Conservation (phyloP, 1,140 invertebrate genomes). For the Varroa destructor region DNA sequence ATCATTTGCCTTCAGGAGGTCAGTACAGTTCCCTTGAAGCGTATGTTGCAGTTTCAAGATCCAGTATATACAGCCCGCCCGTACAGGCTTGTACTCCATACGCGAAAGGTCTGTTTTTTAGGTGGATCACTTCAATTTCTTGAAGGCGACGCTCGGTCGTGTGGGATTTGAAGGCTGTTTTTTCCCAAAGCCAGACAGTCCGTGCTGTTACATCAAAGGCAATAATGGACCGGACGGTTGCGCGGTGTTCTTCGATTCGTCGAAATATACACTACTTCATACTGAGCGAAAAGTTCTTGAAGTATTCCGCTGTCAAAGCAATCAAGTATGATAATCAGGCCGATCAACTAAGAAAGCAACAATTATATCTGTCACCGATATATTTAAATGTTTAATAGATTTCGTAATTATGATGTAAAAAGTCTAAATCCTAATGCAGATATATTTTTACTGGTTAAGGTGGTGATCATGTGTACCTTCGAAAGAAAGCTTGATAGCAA, state of each 20-base stretch:
- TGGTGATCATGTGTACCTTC: constrained; percentile 50
- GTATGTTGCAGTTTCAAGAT: neutral
- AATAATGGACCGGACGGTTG: constrained; percentile 68
- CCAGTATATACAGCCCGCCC: neutral
- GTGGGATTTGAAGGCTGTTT: constrained; percentile 58
- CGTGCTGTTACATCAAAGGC: constrained; percentile 55
- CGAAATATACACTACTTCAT: constrained; percentile 50
- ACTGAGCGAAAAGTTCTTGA: constrained; percentile 51
- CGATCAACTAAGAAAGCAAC: neutral
- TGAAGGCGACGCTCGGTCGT: constrained; percentile 48
- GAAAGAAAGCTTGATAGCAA: constrained; percentile 45
- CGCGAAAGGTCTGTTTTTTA: constrained; percentile 43
- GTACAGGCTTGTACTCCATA: neutral
- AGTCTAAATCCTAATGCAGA: neutral
- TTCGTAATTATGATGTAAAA: neutral
- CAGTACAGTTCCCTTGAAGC: neutral
- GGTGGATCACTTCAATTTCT: constrained; percentile 60
- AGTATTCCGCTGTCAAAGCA: constrained; percentile 54
- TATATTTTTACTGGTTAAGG: constrained; percentile 41
- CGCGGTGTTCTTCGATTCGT: constrained; percentile 55
- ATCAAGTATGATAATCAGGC: constrained; percentile 47
- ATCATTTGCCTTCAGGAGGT: constrained; percentile 56
- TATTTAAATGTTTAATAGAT: constrained; percentile 9
- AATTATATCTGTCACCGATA: neutral
- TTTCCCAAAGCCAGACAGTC: constrained; percentile 62